Base-by-base conservation (phyloP, 2,113 vertebrate species). In the Oreochromis tanganicae region DNA sequence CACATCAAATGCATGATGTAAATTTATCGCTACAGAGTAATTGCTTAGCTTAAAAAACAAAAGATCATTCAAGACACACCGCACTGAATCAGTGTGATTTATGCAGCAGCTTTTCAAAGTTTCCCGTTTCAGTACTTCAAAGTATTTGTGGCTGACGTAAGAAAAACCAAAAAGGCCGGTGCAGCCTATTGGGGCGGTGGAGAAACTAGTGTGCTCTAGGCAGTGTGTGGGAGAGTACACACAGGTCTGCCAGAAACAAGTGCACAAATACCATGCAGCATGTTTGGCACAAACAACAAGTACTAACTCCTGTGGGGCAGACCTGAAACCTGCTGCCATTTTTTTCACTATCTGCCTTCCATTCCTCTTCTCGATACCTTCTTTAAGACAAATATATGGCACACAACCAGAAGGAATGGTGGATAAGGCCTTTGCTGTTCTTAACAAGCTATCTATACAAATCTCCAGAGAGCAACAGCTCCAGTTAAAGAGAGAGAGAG, bases 361-460 rank as follows among this genome's bases (percentile, higher is more conserved):
- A 75, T 29, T 83, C 68, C 63, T 34, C 38, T n/a, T 73, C 82
- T 83, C 17, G 16, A 80, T 78, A 34, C 54, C 27, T 78, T 68
- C 83, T 89, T 94, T 34, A 87, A 93, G 84, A 89, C 56, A 90
- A 85, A 93, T 87, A 85, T 85, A 88, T 85, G 90, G 85, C 50
- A 9, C 73, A 83, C 89, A 91, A 90, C 84, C 82, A 87, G 73
- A 88, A 80, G 81, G 85, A 91, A 81, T 75, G 63, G 78, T 82
- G 91, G 87, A 73, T 85, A 85, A 87, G 81, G 89, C 82, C 88
- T 88, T 90, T 83, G 83, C 85, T 91, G 91, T 86, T 81, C 59
- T 88, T 94, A 92, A 94, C 92, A 94, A 94, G 92, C 84, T 90
- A 88, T 93, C 91, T 90, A 59, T 89, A 55, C 56, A 82, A 81